phyloP scores from a whole-genome alignment of 1,140 invertebrate genomes.

The Saccostrea cuccullata region DNA sequence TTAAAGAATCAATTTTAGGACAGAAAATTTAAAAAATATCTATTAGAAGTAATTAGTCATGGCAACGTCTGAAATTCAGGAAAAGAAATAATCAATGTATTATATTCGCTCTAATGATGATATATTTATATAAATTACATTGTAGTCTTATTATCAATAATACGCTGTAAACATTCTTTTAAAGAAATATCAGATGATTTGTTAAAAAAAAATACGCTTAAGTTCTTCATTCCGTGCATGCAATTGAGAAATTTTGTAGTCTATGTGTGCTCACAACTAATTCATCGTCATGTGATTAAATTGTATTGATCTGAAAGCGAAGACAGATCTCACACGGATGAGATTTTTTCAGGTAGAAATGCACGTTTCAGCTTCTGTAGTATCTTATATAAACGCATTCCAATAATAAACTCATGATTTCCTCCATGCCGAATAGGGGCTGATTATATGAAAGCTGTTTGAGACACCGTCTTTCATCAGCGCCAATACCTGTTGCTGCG shows the following conservation, averaged over 20 bases:
- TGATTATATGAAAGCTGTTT: neutral
- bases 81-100: too few relatives aligned
- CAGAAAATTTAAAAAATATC: too few relatives aligned
- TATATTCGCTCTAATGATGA: too few relatives aligned
- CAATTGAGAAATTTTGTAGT: neutral
- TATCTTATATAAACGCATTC: neutral
- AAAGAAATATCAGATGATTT: neutral
- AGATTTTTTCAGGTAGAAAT: constrained; percentile 7
- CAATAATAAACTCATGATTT: neutral
- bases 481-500: too few relatives aligned
- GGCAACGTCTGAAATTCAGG: too few relatives aligned
- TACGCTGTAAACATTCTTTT: too few relatives aligned
- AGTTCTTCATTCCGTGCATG: neutral
- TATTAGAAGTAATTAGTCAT: too few relatives aligned
- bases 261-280: neutral
- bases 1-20: too few relatives aligned
- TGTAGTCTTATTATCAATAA: too few relatives aligned
- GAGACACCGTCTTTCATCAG: too few relatives aligned
- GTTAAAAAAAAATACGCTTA: neutral
- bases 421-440: neutral
- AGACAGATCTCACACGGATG: neutral
- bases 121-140: too few relatives aligned
- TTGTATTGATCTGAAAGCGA: constrained; percentile 2
- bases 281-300: constrained; percentile 11
- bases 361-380: neutral